Conservation (phyloP, 2,888 invertebrate species). For the Agrochola lota region DNA sequence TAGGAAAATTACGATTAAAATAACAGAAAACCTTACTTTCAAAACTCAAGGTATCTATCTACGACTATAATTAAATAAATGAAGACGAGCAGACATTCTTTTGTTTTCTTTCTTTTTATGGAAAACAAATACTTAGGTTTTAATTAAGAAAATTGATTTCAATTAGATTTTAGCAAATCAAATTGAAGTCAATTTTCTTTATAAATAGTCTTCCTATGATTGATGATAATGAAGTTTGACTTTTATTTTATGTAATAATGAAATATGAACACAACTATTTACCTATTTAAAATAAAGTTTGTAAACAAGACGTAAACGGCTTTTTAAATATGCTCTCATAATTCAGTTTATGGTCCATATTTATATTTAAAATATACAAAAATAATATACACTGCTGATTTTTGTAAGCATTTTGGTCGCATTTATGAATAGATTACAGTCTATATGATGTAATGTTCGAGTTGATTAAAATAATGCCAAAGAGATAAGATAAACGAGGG, state of each 20-base stretch:
- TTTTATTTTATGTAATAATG: neutral
- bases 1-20: neutral
- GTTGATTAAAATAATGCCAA: slow-evolving; percentile 54
- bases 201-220: neutral
- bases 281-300: slow-evolving; percentile 15
- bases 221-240: neutral
- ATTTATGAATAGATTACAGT: slow-evolving; percentile 51
- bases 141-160: neutral
- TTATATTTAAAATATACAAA: slow-evolving; percentile 12
- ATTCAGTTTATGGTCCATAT: neutral
- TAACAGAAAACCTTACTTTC: neutral
- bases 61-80: neutral
- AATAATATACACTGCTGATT: slow-evolving; percentile 25
- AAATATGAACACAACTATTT: neutral
- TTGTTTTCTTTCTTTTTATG: too few species aligned
- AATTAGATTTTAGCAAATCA: too few species aligned
- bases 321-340: neutral
- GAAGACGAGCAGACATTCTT: neutral
- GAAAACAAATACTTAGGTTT: neutral
- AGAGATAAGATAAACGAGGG: slow-evolving; percentile 56
- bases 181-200: neutral
- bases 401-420: slow-evolving; percentile 13
- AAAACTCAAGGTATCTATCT: neutral
- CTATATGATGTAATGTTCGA: slow-evolving; percentile 48
- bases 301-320: neutral